A percentile compares a stretch with the other conserved stretches of the same genome.
Conservation (phyloP, 1,140 invertebrate species). For the Acromyrmex charruanus region DNA sequence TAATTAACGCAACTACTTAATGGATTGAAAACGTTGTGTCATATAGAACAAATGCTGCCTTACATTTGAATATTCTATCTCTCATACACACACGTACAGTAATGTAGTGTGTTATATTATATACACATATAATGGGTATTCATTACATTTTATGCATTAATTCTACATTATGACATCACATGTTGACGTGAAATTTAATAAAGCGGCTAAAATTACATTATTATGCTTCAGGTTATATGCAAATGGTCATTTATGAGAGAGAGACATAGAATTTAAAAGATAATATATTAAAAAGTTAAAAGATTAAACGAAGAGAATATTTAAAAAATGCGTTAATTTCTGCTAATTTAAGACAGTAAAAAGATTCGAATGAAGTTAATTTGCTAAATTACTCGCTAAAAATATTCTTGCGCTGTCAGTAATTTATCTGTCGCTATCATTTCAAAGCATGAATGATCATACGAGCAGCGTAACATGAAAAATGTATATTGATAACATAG, state of each 20-base stretch:
- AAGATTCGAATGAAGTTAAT: not conserved
- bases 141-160: slow-evolving; percentile 2
- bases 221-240: not conserved
- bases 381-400: not conserved
- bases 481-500: not conserved
- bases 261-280: not conserved
- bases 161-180: not conserved
- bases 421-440: not conserved
- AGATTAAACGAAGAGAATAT: not conserved
- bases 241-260: not conserved
- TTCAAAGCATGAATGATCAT: not conserved
- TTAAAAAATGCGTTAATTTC: not conserved
- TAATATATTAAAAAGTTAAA: not conserved
- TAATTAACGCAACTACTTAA: slow-evolving; percentile 11
- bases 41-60: not conserved
- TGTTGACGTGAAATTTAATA: not conserved
- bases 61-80: slow-evolving; percentile 5
- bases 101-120: not conserved
- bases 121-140: not conserved
- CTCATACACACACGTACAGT: not conserved
- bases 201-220: not conserved
- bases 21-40: not conserved
- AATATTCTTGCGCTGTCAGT: not conserved
- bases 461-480: not conserved
- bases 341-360: not conserved